Percentiles rank a stretch among this genome's conserved stretches.
These are phyloP conservation scores for Callyntrura sp. DNA, from an alignment of 2,888 invertebrate species.

Conservation along the genomic window DNA sequence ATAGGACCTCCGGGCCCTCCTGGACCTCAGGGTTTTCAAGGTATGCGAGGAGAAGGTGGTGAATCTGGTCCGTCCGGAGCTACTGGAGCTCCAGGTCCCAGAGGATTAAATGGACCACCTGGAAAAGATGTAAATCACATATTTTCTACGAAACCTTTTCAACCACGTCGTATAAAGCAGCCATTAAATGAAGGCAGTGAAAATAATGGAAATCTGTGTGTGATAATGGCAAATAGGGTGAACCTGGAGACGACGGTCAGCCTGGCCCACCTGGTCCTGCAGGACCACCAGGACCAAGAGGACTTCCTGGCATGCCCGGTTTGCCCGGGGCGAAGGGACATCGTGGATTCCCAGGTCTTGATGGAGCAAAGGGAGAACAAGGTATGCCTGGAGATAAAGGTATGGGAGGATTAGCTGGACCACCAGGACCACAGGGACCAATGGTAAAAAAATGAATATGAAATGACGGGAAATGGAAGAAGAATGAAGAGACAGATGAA, in stretches of 20 bases:
- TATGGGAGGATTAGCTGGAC: conserved; percentile 88
- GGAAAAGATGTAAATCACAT: conserved; percentile 90
- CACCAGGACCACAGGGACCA: conserved; percentile 88
- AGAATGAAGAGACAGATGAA: neutral
- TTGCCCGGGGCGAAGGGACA: conserved; percentile 93
- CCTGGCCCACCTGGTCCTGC: conserved; percentile 90
- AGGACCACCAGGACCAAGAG: conserved; percentile 91
- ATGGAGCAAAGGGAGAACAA: conserved; percentile 93
- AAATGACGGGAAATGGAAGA: neutral
- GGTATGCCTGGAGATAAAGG: conserved; percentile 92
- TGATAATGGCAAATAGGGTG: conserved; percentile 87
- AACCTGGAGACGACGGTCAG: conserved; percentile 93
- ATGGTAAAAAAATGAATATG: conserved; percentile 86
- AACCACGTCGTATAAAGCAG: neutral
- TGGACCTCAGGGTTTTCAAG: conserved; percentile 93
- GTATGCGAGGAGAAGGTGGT: conserved; percentile 91
- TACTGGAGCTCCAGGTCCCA: conserved; percentile 86
- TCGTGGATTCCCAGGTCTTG: conserved; percentile 91
- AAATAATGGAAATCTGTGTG: conserved; percentile 14
- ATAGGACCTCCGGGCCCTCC: conserved; percentile 88
- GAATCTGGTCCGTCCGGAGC: conserved; percentile 88
- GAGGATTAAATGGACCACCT: conserved; percentile 90
- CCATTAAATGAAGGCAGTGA: neutral
- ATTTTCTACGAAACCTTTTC: neutral
- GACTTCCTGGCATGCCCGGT: conserved; percentile 91